Percentiles rank a stretch among this genome's conserved stretches.
Conservation (phyloP, 2,888 invertebrate genomes). For the Drosophila diplacantha region DNA sequence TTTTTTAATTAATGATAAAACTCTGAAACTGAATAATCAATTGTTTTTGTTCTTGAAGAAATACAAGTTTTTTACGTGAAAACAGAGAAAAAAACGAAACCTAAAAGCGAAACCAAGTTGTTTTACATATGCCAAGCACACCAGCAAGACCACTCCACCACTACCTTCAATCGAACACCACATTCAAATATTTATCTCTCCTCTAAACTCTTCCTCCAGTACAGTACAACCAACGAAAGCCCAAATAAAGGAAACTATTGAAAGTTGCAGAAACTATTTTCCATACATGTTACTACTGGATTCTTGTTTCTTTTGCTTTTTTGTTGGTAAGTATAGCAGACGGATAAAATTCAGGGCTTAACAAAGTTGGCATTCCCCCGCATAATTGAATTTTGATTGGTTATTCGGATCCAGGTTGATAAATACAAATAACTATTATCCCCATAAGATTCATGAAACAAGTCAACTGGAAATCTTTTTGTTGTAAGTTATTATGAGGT, state of each 20-base stretch:
- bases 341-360: not conserved
- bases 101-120: constrained; percentile 50
- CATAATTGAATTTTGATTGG: not conserved
- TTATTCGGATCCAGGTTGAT: not conserved
- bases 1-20: constrained; percentile 56
- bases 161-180: constrained; percentile 1
- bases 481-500: too few relatives aligned
- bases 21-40: constrained; percentile 61
- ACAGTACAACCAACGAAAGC: constrained; percentile 53
- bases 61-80: constrained; percentile 68
- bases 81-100: constrained; percentile 52
- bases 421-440: not conserved
- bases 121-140: constrained; percentile 50
- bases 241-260: constrained; percentile 62
- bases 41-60: constrained; percentile 69
- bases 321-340: constrained; percentile 6
- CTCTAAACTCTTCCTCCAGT: constrained; percentile 22
- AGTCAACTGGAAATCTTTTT: too few relatives aligned
- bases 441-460: not conserved
- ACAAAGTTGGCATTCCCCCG: not conserved
- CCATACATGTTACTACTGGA: constrained; percentile 26
- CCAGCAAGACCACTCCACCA: not conserved
- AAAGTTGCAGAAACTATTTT: constrained; percentile 67
- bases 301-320: constrained; percentile 2
- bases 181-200: constrained; percentile 13